Base-by-base conservation (phyloP, 2,888 invertebrate species). In the Agrochola litura region DNA sequence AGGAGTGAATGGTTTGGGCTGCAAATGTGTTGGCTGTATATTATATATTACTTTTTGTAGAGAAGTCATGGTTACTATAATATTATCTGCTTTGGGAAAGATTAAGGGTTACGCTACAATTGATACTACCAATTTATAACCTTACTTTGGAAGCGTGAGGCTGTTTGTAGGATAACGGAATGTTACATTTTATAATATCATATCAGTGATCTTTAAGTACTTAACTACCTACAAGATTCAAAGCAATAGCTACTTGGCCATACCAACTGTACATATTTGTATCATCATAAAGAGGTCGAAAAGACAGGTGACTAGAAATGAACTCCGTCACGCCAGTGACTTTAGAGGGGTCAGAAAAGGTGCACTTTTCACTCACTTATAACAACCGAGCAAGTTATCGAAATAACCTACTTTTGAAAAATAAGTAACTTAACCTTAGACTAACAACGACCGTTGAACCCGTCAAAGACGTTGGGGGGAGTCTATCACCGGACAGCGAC, bases 261-360 rank as follows among this genome's bases (percentile, higher is more conserved):
- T 16, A 16, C 19, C 22, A 52, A 22, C 52, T 19, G 6, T 52
- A 52, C 0, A 46, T 46, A 46, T 46, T 14, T 46, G 5, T 46
- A 46, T 14, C 5, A 46, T 46, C 6, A 46, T 46, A 81, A 67
- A 74, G 74, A 79, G 74, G 68, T 75, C 68, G 14, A 14, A 67
- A 63, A 73, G 68, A 65, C 82, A 77, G 82, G 78, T 82, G 77
- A 69, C 70, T 54, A 22, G 58, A 63, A 43, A 30, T 43, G 71
- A 77, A 67, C 73, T 73, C 66, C 68, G 77, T 82, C 73, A 73
- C 82, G 78, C 72, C 22, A 16, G 4, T 72, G 72, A 82, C 66
- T 73, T 46, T 52, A n/a, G 82, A 58, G 30, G 77, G 78, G 82
- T 77, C 77, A 77, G 65, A 73, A 76, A 81, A 76, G 65, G 76